A percentile compares a stretch with the other conserved stretches of the same genome.
Evolutionary conservation across 2,113 vertebrate genomes (phyloP).

Genomic region (Ceratotherium simum): DNA sequence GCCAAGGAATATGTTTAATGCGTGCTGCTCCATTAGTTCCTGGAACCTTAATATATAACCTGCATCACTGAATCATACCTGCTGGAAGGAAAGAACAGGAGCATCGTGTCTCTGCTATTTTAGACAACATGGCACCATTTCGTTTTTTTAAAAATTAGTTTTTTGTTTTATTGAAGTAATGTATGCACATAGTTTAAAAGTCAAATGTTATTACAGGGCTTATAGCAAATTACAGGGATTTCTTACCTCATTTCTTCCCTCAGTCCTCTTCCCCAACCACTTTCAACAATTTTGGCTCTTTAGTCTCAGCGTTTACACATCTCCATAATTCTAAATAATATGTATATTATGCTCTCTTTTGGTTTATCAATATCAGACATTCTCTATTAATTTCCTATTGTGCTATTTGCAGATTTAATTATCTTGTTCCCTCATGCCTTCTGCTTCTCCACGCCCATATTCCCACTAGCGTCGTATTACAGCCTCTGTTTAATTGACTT

Average conservation of each 20-base stretch:
- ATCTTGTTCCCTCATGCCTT: background rate
- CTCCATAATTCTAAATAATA: background rate
- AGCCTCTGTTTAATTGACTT: background rate
- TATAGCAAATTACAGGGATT: background rate
- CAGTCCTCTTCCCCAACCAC: background rate
- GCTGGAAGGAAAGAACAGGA: background rate
- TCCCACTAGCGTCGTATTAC: background rate
- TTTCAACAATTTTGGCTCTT: background rate
- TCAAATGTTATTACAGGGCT: background rate
- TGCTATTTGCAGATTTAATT: background rate
- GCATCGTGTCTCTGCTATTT: background rate
- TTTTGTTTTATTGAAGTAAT: constrained; percentile 15
- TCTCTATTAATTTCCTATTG: background rate
- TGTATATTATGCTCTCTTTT: background rate
- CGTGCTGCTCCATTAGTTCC: background rate
- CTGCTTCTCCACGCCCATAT: background rate
- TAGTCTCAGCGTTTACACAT: background rate
- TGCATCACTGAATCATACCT: background rate
- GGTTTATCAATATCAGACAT: background rate
- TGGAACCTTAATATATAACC: background rate
- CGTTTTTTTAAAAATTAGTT: background rate
- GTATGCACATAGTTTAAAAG: background rate
- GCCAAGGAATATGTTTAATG: background rate
- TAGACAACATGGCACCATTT: background rate
- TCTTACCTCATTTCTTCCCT: background rate